Evolutionary conservation across 2,888 invertebrate species (phyloP).

Genomic region (Microdon myrmicae): DNA sequence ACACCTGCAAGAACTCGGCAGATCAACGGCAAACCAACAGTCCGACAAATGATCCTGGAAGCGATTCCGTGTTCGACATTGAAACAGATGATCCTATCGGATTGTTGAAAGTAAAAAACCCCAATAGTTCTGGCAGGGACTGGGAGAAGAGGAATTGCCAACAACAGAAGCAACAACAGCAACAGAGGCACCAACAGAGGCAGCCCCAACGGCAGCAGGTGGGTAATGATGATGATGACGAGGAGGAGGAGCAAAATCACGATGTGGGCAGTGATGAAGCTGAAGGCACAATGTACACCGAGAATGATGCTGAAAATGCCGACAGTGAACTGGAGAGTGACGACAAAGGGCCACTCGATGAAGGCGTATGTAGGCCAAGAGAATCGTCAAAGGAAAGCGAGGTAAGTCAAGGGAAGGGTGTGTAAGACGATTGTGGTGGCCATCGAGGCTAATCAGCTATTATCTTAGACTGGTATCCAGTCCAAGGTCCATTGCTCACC

Average conservation of each 20-base stretch:
- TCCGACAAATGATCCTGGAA: conserved; percentile 3
- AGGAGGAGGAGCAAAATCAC: background rate
- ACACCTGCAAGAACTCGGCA: conserved; percentile 10
- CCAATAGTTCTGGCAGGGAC: conserved; percentile 27
- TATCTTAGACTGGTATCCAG: too few species aligned
- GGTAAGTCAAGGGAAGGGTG: conserved; percentile 31
- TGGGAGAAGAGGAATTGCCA: conserved; percentile 67
- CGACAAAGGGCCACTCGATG: conserved; percentile 7
- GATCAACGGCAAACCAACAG: conserved; percentile 8
- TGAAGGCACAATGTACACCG: conserved; percentile 10
- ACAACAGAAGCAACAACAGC: conserved; percentile 64
- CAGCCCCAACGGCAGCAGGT: conserved; percentile 60
- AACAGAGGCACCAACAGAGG: conserved; percentile 56
- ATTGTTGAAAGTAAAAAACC: conserved; percentile 19
- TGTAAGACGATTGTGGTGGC: too few species aligned
- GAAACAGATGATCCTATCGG: conserved; percentile 10
- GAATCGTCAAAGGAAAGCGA: conserved; percentile 15
- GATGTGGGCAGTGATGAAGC: conserved; percentile 3
- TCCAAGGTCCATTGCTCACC: too few species aligned
- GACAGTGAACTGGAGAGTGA: conserved; percentile 3
- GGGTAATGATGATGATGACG: conserved; percentile 29
- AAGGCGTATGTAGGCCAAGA: conserved; percentile 2
- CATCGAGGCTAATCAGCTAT: too few species aligned
- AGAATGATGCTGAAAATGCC: conserved; percentile 3
- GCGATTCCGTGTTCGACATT: conserved; percentile 6